These are phyloP conservation scores for Ptycholaimellus sp. DNA, from an alignment of 2,888 invertebrate genomes.

Conservation along the genomic window DNA sequence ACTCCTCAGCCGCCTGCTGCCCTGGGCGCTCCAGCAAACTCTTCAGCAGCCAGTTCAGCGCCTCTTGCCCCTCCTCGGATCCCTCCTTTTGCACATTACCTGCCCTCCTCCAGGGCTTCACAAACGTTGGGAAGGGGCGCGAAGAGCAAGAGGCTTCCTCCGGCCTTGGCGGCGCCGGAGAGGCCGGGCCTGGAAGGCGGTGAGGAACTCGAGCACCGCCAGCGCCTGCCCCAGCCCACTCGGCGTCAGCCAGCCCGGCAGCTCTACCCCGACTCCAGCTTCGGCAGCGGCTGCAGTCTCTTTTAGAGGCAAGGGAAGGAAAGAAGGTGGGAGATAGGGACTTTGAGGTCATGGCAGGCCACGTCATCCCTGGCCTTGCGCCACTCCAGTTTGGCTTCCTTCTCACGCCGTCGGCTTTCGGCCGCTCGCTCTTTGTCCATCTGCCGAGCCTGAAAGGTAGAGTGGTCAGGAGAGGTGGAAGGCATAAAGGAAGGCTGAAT, in stretches of 20 bases:
- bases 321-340: slow-evolving; percentile 19
- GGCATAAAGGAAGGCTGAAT: too few relatives aligned
- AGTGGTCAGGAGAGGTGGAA: too few relatives aligned
- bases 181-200: slow-evolving; percentile 53
- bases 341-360: slow-evolving; percentile 65
- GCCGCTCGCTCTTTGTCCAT: slow-evolving; percentile 30
- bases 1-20: too few relatives aligned
- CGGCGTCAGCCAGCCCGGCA: slow-evolving; percentile 40
- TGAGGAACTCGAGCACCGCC: slow-evolving; percentile 64
- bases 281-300: slow-evolving; percentile 14
- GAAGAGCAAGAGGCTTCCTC: too few relatives aligned
- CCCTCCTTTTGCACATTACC: background rate
- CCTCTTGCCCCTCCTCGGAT: too few relatives aligned
- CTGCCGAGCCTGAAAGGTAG: too few relatives aligned
- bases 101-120: slow-evolving; percentile 46
- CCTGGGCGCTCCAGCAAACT: too few relatives aligned
- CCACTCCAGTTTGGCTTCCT: slow-evolving; percentile 51
- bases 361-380: slow-evolving; percentile 67
- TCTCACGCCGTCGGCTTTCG: slow-evolving; percentile 42
- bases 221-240: slow-evolving; percentile 64
- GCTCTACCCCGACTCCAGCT: slow-evolving; percentile 9
- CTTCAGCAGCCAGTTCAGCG: too few relatives aligned
- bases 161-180: too few relatives aligned
- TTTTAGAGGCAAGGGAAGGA: background rate
- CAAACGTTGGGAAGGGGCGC: too few relatives aligned